Percentiles rank a stretch among this genome's conserved stretches.
Conservation (phyloP, 2,113 vertebrate genomes). For the Centropristis striata region DNA sequence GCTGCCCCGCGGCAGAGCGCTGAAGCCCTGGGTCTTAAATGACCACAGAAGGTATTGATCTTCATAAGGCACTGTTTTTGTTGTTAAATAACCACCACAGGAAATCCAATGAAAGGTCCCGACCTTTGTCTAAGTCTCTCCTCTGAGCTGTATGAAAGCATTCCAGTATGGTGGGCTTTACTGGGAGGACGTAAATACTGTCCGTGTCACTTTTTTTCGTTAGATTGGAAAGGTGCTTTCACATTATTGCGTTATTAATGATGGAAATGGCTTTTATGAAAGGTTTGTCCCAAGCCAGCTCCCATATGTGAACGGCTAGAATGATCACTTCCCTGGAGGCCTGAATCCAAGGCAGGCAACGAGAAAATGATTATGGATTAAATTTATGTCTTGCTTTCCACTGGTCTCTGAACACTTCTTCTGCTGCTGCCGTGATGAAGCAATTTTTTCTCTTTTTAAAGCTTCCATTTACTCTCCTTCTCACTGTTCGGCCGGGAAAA, state of each 20-base stretch:
- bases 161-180: constrained; percentile 10
- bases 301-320: constrained; percentile 37
- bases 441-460: constrained; percentile 56
- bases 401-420: constrained; percentile 47
- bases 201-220: constrained; percentile 34
- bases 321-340: constrained; percentile 63
- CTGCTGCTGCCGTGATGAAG: constrained; percentile 29
- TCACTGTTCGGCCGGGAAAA: constrained; percentile 63
- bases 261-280: constrained; percentile 21
- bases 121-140: constrained; percentile 64
- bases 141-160: constrained; percentile 42
- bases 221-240: constrained; percentile 33
- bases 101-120: constrained; percentile 75
- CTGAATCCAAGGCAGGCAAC: constrained; percentile 24
- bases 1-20: constrained; percentile 62
- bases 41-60: constrained; percentile 78
- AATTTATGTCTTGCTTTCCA: constrained; percentile 65
- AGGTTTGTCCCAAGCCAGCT: constrained; percentile 26
- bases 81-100: constrained; percentile 71
- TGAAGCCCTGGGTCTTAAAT: constrained; percentile 72
- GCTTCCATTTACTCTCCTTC: constrained; percentile 58
- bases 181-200: constrained; percentile 38
- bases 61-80: constrained; percentile 77
- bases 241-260: constrained; percentile 61
- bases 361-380: constrained; percentile 62